Evolutionary conservation across 2,888 invertebrate genomes (phyloP).

Genomic region (Stenchaetothrips biformis): DNA sequence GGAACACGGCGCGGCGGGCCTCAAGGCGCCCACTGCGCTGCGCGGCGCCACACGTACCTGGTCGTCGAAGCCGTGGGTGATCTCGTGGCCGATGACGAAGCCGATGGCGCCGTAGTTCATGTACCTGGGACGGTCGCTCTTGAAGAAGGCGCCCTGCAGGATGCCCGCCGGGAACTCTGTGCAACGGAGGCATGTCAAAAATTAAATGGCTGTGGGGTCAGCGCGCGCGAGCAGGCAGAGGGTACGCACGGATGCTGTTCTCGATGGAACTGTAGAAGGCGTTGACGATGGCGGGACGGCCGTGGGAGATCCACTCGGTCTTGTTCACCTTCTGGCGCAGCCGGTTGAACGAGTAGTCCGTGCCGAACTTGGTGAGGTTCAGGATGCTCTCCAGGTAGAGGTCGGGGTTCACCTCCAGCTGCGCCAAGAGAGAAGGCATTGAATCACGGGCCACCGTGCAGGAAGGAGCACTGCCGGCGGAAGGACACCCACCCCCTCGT

Average conservation of each 20-base stretch:
- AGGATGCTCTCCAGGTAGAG: constrained; percentile 71
- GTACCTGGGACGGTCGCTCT: constrained; percentile 78
- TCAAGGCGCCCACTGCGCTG: background rate
- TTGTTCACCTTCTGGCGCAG: constrained; percentile 75
- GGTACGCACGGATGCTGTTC: constrained; percentile 79
- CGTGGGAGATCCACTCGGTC: constrained; percentile 80
- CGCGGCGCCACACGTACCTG: constrained; percentile 49
- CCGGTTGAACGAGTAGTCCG: constrained; percentile 71
- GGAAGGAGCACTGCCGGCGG: too few species aligned
- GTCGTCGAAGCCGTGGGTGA: constrained; percentile 85
- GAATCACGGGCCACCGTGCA: background rate
- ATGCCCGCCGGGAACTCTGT: constrained; percentile 91
- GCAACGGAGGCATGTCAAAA: constrained; percentile 34
- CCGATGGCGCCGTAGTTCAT: constrained; percentile 92
- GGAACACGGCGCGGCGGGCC: too few species aligned
- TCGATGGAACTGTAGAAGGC: constrained; percentile 81
- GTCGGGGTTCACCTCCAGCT: constrained; percentile 66
- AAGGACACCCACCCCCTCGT: constrained; percentile 60
- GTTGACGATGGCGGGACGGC: constrained; percentile 77
- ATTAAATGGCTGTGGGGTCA: constrained; percentile 23
- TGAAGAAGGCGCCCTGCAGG: constrained; percentile 87
- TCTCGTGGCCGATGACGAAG: constrained; percentile 87
- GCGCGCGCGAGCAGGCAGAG: background rate
- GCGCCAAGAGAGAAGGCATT: constrained; percentile 36
- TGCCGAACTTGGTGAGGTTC: constrained; percentile 73